phyloP scores from a whole-genome alignment of 2,113 vertebrate genomes.

The Ranitomeya variabilis region DNA sequence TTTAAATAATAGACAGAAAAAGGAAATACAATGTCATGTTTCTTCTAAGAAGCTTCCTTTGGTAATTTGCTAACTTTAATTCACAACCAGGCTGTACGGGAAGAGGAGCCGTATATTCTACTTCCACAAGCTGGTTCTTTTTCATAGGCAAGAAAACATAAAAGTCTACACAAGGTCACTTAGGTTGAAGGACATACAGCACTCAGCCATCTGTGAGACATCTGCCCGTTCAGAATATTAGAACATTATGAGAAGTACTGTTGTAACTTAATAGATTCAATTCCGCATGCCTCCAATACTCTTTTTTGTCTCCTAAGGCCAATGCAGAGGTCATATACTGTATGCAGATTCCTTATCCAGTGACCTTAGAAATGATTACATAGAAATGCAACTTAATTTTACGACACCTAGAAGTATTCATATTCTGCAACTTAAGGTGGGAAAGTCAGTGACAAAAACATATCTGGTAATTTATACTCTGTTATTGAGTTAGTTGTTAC shows the following conservation, averaged over 20 bases:
- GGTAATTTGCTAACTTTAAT: slow-evolving; percentile 66
- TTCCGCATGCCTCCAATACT: slow-evolving; percentile 1
- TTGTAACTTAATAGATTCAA: neutral
- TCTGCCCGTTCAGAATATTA: slow-evolving; percentile 2
- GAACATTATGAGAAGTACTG: neutral
- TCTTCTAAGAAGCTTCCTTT: slow-evolving; percentile 63
- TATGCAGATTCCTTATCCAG: neutral
- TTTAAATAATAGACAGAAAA: slow-evolving; percentile 65
- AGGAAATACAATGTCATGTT: slow-evolving; percentile 61
- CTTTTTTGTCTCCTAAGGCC: slow-evolving; percentile 43
- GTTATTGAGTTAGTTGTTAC: too few species aligned
- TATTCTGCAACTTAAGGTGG: neutral
- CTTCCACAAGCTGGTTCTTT: neutral
- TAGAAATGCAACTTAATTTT: slow-evolving; percentile 4
- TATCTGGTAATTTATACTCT: neutral
- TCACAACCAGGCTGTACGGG: slow-evolving; percentile 59
- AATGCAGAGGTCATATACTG: slow-evolving; percentile 22
- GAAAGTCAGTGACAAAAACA: neutral
- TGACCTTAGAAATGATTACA: neutral
- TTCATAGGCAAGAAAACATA: neutral
- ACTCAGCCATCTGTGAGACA: neutral
- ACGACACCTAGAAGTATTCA: neutral
- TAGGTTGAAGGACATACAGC: neutral
- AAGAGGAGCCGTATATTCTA: slow-evolving; percentile 25
- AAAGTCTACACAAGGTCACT: neutral